Percentiles rank a stretch among this genome's conserved stretches.
Evolutionary conservation across 2,797 vertebrate genomes (phyloP).

Genomic region (Scomberomorus guttatus): DNA sequence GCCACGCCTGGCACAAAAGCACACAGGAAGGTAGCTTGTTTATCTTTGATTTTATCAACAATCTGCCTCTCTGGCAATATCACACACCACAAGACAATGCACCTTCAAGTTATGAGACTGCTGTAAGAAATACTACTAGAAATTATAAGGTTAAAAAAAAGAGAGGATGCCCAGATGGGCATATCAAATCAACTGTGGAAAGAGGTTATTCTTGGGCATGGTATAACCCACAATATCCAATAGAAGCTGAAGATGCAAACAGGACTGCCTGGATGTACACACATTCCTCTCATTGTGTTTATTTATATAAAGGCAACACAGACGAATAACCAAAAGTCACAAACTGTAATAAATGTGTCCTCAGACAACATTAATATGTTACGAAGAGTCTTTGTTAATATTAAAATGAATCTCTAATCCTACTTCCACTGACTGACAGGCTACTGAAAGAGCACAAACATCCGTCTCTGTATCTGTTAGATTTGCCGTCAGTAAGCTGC

Average conservation of each 20-base stretch:
- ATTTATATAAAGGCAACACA: slow-evolving; percentile 4
- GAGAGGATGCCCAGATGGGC: slow-evolving; percentile 27
- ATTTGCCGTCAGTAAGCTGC: neutral
- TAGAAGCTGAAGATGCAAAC: slow-evolving; percentile 1
- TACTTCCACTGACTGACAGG: slow-evolving; percentile 62
- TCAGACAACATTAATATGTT: slow-evolving; percentile 56
- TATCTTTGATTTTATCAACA: slow-evolving; percentile 66
- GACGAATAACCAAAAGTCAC: slow-evolving; percentile 1
- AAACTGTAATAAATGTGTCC: slow-evolving; percentile 34
- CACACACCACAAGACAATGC: slow-evolving; percentile 25
- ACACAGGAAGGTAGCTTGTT: slow-evolving; percentile 49
- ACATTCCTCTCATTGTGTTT: neutral
- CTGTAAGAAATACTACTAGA: slow-evolving; percentile 36
- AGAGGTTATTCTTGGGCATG: slow-evolving; percentile 22
- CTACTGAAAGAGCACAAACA: slow-evolving; percentile 67
- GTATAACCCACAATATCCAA: slow-evolving; percentile 16
- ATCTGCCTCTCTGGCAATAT: slow-evolving; percentile 57
- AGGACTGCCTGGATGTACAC: slow-evolving; percentile 6
- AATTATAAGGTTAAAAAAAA: slow-evolving; percentile 41
- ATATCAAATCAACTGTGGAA: slow-evolving; percentile 37
- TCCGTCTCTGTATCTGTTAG: slow-evolving; percentile 31
- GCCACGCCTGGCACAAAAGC: slow-evolving; percentile 47
- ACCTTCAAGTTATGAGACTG: slow-evolving; percentile 33
- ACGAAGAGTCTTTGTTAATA: slow-evolving; percentile 11
- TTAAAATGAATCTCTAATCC: slow-evolving; percentile 12